Conservation (phyloP, 2,888 invertebrate species). For the Mactromeris polynyma region DNA sequence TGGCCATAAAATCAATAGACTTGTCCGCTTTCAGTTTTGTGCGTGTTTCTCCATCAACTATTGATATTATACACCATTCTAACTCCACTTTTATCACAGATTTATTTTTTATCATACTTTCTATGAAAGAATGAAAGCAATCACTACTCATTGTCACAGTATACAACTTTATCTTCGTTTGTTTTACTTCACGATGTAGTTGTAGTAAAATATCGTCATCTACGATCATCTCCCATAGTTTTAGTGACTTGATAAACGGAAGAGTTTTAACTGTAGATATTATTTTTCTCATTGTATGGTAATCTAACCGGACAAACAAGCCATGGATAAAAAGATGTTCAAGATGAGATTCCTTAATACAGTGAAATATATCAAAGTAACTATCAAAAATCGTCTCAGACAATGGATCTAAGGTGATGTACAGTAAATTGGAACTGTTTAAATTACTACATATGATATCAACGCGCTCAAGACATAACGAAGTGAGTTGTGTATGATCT, state of each 20-base stretch:
- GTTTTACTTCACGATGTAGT: not conserved
- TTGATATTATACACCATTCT: not conserved
- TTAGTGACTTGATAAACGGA: not conserved
- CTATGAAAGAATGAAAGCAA: not conserved
- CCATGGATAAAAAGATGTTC: not conserved
- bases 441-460: not conserved
- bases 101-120: not conserved
- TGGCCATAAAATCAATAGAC: not conserved
- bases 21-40: not conserved
- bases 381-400: not conserved
- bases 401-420: not conserved
- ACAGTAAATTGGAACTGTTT: not conserved
- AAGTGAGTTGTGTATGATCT: not conserved
- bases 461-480: not conserved
- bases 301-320: not conserved
- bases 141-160: not conserved
- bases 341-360: not conserved
- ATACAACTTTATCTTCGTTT: not conserved
- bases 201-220: not conserved
- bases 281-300: not conserved
- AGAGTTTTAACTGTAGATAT: not conserved
- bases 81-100: not conserved
- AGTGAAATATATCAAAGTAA: not conserved
- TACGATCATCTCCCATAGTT: not conserved
- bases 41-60: not conserved